Base-by-base conservation (phyloP, 2,888 invertebrate species). In the Rotaria sp. region DNA sequence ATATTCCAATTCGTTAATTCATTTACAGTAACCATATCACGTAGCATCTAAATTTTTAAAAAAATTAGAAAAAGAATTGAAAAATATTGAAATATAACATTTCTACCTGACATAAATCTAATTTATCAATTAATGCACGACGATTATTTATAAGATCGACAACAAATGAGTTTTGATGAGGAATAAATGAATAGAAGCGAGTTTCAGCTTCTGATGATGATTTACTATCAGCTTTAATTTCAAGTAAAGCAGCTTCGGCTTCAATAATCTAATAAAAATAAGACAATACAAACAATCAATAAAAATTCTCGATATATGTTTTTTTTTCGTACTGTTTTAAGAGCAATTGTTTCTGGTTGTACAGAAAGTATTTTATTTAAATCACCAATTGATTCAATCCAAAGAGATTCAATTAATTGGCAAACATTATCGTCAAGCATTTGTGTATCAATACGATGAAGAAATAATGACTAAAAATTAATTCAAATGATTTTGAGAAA, bases 1-100 rank as follows among this genome's bases (percentile, higher is more conserved):
- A 87, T 87, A 26, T 88, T 88, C 90, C 90, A 90, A 87, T 89
- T 88, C 41, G 90, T 90, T n/a, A 89, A 89, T 87, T 91, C 91
- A 88, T 89, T 89, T 21, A 90, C 90, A 18, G 89, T 88, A 52
- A 90, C 87, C 89, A 91, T 89, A 87, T 91, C 91, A 57, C 88
- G 88, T 26, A 90, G 88, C 86, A 90, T 86, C 90, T 90, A 88
- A 13, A 35, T 67, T 21, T 35, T 18, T 0, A 30, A 35, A 15
- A 87, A 38, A 10, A 11, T 0, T 8, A 2, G 8, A 26, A 30
- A 59, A 30, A n/a, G 7, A 26, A 30, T 84, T 57, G 30, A 67
- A 67, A 13, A 18, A 35, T 15, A 35, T 8, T 35, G 4, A 67
- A 67, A 35, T 10, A 4, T 11, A n/a, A 59, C 35, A 7, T n/a